Conservation (phyloP, 2,888 invertebrate genomes). For the Sthenelais limicola region DNA sequence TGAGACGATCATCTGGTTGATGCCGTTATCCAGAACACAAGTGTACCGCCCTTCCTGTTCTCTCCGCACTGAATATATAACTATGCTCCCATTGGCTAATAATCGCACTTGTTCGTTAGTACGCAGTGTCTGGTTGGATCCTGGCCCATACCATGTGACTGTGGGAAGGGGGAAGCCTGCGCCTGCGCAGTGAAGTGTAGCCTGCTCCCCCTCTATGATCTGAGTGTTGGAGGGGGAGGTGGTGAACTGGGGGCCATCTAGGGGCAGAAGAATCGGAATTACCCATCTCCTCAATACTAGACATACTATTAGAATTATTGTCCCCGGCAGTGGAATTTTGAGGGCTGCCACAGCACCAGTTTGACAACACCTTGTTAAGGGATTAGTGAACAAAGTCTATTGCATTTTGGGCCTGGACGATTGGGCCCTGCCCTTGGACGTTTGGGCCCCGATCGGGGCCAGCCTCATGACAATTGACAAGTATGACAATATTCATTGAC, state of each 20-base stretch:
- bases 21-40: not conserved
- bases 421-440: too few species aligned
- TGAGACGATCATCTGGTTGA: not conserved
- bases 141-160: conserved; percentile 23
- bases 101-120: not conserved
- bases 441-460: too few species aligned
- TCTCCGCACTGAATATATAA: conserved; percentile 1
- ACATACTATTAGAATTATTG: too few species aligned
- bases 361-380: too few species aligned
- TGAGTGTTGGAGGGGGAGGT: conserved; percentile 6
- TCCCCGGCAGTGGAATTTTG: too few species aligned
- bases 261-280: not conserved
- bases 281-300: too few species aligned
- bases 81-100: conserved; percentile 20
- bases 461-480: too few species aligned
- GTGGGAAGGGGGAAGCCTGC: conserved; percentile 2
- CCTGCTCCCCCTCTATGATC: conserved; percentile 4
- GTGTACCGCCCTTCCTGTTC: conserved; percentile 15
- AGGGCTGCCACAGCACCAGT: too few species aligned
- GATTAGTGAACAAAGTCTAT: too few species aligned
- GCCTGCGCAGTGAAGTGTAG: conserved; percentile 21
- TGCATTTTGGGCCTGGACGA: too few species aligned
- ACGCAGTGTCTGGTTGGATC: conserved; percentile 26
- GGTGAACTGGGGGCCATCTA: conserved; percentile 19
- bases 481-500: too few species aligned